Evolutionary conservation across 2,888 invertebrate species (phyloP).

Genomic region (Apamea anceps): DNA sequence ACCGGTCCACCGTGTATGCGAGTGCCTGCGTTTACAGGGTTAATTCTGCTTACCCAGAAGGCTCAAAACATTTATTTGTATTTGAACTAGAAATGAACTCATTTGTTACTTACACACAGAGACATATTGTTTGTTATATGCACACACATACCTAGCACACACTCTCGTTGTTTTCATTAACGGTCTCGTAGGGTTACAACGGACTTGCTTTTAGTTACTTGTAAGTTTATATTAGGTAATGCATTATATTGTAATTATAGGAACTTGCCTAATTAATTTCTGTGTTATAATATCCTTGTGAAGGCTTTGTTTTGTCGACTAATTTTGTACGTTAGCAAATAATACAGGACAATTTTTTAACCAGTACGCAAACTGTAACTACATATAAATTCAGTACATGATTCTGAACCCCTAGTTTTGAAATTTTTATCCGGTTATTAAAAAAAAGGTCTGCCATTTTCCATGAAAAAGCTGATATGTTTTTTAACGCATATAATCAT

Average conservation of each 20-base stretch:
- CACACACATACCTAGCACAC: conserved; percentile 16
- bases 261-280: conserved; percentile 29
- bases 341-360: not conserved
- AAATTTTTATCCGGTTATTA: no score
- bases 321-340: not conserved
- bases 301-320: conserved; percentile 14
- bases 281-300: conserved; percentile 10
- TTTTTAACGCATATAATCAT: not conserved
- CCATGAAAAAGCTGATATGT: not conserved
- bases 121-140: conserved; percentile 10
- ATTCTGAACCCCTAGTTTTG: no score
- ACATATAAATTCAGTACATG: not conserved
- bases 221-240: conserved; percentile 52
- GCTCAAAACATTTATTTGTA: conserved; percentile 63
- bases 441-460: not conserved
- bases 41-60: conserved; percentile 52
- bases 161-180: conserved; percentile 40
- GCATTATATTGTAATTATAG: conserved; percentile 48
- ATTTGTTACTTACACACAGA: conserved; percentile 49
- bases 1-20: conserved; percentile 24
- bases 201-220: conserved; percentile 54
- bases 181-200: conserved; percentile 35
- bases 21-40: conserved; percentile 58
- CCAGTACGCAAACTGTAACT: not conserved
- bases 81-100: conserved; percentile 63